phyloP scores from a whole-genome alignment of 1,140 invertebrate species.

The Neodiprion pinetum region DNA sequence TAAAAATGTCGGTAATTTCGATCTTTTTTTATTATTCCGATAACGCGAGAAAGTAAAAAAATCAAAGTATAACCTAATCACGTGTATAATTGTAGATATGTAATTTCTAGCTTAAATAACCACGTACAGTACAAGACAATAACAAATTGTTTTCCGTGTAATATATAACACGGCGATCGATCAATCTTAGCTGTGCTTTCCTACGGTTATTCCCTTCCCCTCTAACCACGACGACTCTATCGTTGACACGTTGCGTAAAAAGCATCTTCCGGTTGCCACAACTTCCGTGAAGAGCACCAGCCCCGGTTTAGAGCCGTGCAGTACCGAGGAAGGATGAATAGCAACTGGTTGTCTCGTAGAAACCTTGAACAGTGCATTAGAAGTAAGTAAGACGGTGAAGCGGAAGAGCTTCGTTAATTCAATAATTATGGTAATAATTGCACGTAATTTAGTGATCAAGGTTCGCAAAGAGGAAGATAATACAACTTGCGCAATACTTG shows the following conservation, averaged over 20 bases:
- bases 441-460: not conserved
- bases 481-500: too few relatives aligned
- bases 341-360: constrained; percentile 70
- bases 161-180: too few relatives aligned
- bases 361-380: constrained; percentile 56
- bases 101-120: too few relatives aligned
- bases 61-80: too few relatives aligned
- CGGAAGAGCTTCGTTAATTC: constrained; percentile 11
- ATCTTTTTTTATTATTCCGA: too few relatives aligned
- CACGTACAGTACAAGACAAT: too few relatives aligned
- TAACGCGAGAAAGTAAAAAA: too few relatives aligned
- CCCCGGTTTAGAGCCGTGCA: constrained; percentile 77
- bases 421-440: constrained; percentile 10
- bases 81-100: too few relatives aligned
- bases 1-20: too few relatives aligned
- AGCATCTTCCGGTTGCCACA: constrained; percentile 83
- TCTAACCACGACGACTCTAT: constrained; percentile 79
- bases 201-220: constrained; percentile 39
- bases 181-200: too few relatives aligned
- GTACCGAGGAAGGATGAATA: constrained; percentile 85
- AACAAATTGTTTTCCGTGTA: too few relatives aligned
- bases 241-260: constrained; percentile 77
- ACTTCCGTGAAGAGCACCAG: constrained; percentile 91
- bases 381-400: constrained; percentile 10
- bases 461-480: too few relatives aligned